These are phyloP conservation scores for Diarsia mendica DNA, from an alignment of 2,888 invertebrate species.

Conservation along the genomic window DNA sequence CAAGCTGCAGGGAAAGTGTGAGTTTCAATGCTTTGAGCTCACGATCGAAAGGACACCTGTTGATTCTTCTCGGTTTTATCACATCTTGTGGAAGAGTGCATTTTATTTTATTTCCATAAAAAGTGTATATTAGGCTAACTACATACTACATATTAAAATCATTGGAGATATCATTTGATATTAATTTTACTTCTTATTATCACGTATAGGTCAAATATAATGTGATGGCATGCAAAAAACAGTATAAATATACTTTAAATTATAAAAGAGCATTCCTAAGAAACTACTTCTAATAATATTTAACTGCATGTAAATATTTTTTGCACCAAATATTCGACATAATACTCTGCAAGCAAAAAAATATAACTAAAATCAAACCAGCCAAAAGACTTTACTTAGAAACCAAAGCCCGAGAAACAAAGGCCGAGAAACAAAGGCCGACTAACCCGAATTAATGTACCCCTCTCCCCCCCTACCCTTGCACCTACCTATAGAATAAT, in stretches of 20 bases:
- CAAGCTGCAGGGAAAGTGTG: not conserved
- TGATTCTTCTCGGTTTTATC: constrained; percentile 11
- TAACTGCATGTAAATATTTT: not conserved
- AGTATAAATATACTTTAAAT: not conserved
- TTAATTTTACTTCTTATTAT: not conserved
- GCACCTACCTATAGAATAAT: constrained; percentile 51
- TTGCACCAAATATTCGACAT: not conserved
- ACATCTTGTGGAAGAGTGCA: not conserved
- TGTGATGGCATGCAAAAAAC: not conserved
- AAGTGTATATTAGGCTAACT: not conserved
- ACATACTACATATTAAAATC: not conserved
- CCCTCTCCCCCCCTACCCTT: not conserved
- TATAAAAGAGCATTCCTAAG: not conserved
- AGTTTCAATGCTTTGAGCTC: not conserved
- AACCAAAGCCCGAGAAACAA: constrained; percentile 30
- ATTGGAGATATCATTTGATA: not conserved
- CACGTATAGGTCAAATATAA: not conserved
- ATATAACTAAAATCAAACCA: not conserved
- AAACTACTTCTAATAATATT: not conserved
- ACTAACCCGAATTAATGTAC: constrained; percentile 49
- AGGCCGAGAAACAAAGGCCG: constrained; percentile 46
- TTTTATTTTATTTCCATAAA: not conserved
- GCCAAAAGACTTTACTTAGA: not conserved
- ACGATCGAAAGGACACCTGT: constrained; percentile 44
- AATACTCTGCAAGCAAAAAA: not conserved